phyloP scores from a whole-genome alignment of 92 coral and sea anemone species.

The Blastomussa wellsi region DNA sequence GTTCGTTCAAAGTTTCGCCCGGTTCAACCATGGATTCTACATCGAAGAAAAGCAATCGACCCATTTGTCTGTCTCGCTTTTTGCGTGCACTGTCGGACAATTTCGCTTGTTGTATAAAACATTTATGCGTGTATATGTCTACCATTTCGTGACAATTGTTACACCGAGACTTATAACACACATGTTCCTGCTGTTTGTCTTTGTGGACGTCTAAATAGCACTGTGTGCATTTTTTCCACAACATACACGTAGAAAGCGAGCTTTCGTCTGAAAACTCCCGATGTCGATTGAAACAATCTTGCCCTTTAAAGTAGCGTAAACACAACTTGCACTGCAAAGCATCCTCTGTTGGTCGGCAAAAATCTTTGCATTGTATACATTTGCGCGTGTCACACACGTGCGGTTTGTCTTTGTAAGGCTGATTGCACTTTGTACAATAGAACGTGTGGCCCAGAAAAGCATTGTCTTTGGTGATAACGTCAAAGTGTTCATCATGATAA shows the following conservation, averaged over 20 bases:
- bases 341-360: not conserved
- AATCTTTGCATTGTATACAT: not conserved
- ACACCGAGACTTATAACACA: not conserved
- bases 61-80: not conserved
- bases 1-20: not conserved
- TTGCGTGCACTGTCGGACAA: not conserved
- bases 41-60: not conserved
- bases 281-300: not conserved
- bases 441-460: not conserved
- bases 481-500: not conserved
- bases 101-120: not conserved
- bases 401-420: not conserved
- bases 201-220: not conserved
- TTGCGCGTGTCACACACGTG: conserved; percentile 4
- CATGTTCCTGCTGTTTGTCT: not conserved
- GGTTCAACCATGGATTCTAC: not conserved
- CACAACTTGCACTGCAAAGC: not conserved
- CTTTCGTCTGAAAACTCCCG: not conserved
- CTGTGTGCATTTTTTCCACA: not conserved
- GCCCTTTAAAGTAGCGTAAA: not conserved
- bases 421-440: not conserved
- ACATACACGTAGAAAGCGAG: not conserved
- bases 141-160: not conserved
- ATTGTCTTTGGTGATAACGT: not conserved
- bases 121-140: conserved; percentile 3